These are phyloP conservation scores for Lottia gigantea DNA, from an alignment of 2,888 invertebrate species.

Conservation along the genomic window DNA sequence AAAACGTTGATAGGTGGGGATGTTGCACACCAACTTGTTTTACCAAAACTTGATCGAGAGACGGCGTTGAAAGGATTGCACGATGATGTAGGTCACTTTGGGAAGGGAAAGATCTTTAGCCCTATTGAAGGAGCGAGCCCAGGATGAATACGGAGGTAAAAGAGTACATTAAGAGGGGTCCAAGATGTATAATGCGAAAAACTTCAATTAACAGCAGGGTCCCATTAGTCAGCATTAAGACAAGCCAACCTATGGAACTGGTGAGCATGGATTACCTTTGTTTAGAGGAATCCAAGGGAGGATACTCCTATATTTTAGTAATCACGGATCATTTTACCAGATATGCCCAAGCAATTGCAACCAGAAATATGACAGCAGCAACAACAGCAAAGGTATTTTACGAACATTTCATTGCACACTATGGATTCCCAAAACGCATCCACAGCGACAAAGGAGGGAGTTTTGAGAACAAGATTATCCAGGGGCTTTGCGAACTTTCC, in stretches of 20 bases:
- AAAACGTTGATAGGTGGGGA: background rate
- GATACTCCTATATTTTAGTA: conserved; percentile 18
- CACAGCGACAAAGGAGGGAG: conserved; percentile 32
- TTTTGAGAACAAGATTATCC: conserved; percentile 27
- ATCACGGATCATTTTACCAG: conserved; percentile 27
- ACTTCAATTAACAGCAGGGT: background rate
- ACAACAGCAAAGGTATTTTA: conserved; percentile 27
- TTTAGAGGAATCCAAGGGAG: conserved; percentile 24
- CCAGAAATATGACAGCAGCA: conserved; percentile 28
- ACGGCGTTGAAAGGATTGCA: background rate
- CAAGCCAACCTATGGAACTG: conserved; percentile 30
- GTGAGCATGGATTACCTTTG: conserved; percentile 33
- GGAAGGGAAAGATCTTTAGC: background rate
- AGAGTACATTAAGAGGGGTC: background rate
- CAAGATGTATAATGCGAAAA: background rate
- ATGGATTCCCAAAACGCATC: conserved; percentile 27
- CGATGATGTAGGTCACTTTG: background rate
- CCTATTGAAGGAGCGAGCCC: background rate
- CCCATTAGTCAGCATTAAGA: conserved; percentile 24
- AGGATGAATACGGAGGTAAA: background rate
- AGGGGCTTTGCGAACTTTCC: conserved; percentile 22
- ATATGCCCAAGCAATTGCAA: conserved; percentile 26
- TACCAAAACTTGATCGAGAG: background rate
- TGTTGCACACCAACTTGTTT: background rate
- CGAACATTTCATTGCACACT: conserved; percentile 28